Evolutionary conservation across 2,113 vertebrate genomes (phyloP).

Genomic region (Boulengerochromis microlepis): DNA sequence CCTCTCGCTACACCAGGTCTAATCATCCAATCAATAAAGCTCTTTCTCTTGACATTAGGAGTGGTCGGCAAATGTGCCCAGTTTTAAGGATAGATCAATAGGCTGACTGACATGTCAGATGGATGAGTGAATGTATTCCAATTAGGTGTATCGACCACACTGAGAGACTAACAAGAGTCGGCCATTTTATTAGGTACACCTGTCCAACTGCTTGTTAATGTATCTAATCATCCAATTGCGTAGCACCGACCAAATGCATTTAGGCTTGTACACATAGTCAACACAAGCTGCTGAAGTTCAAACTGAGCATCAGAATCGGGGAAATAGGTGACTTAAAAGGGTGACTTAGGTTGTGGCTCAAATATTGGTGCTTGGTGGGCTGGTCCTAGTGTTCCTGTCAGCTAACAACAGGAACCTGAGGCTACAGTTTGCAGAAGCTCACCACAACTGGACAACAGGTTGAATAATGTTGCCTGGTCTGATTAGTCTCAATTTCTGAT

Average conservation of each 20-base stretch:
- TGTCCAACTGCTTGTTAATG: neutral
- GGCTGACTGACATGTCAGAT: conserved; percentile 33
- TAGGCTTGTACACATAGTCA: neutral
- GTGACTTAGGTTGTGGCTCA: neutral
- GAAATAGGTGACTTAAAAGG: neutral
- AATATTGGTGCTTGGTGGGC: neutral
- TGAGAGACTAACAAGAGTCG: neutral
- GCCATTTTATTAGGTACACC: neutral
- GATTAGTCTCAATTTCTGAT: neutral
- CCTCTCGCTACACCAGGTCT: neutral
- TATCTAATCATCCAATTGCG: neutral
- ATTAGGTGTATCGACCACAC: conserved; percentile 32
- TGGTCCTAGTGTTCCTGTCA: neutral
- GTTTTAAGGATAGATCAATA: conserved; percentile 42
- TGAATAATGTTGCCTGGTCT: neutral
- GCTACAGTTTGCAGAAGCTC: neutral
- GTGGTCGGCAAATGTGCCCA: conserved; percentile 12
- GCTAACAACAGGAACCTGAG: neutral
- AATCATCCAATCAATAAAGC: conserved; percentile 34
- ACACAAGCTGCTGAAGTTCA: neutral
- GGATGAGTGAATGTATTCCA: conserved; percentile 46
- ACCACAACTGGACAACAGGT: neutral
- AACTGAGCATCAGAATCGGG: neutral
- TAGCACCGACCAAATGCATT: neutral
- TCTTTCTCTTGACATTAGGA: conserved; percentile 28